These are phyloP conservation scores for Phasia obesa DNA, from an alignment of 2,888 invertebrate genomes.

Conservation along the genomic window DNA sequence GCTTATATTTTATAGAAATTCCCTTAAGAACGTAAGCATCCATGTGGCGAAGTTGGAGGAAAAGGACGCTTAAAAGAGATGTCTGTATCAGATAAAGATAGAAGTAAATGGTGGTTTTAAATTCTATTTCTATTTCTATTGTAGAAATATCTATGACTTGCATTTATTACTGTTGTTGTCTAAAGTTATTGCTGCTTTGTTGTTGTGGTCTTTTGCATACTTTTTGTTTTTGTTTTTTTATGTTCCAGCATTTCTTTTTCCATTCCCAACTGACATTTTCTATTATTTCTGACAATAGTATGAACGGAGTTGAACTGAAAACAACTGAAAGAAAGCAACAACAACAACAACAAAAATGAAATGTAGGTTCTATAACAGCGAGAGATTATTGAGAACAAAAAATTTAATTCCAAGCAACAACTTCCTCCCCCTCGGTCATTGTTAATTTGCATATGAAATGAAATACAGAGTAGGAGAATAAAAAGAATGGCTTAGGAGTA, in stretches of 20 bases:
- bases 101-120: constrained; percentile 42
- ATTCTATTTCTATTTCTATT: constrained; percentile 52
- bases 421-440: constrained; percentile 29
- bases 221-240: constrained; percentile 8
- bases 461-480: constrained; percentile 27
- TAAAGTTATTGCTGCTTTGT: constrained; percentile 27
- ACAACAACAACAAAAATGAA: too few relatives aligned
- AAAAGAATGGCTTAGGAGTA: constrained; percentile 15
- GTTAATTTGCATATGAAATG: constrained; percentile 63
- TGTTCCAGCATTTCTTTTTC: too few relatives aligned
- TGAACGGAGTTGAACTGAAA: constrained; percentile 39
- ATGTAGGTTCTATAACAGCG: constrained; percentile 58
- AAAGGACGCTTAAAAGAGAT: constrained; percentile 50
- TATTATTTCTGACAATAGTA: constrained; percentile 56
- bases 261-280: constrained; percentile 55
- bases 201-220: constrained; percentile 50
- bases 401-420: constrained; percentile 2
- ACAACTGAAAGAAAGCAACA: constrained; percentile 32
- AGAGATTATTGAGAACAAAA: constrained; percentile 40
- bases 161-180: constrained; percentile 49
- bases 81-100: constrained; percentile 61
- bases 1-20: constrained; percentile 4
- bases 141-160: constrained; percentile 53
- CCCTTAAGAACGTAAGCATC: constrained; percentile 3
- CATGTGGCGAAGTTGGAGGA: constrained; percentile 18